Base-by-base conservation (phyloP, 35 echinoderm and acorn worm species). In the Lytechinus variegatus region DNA sequence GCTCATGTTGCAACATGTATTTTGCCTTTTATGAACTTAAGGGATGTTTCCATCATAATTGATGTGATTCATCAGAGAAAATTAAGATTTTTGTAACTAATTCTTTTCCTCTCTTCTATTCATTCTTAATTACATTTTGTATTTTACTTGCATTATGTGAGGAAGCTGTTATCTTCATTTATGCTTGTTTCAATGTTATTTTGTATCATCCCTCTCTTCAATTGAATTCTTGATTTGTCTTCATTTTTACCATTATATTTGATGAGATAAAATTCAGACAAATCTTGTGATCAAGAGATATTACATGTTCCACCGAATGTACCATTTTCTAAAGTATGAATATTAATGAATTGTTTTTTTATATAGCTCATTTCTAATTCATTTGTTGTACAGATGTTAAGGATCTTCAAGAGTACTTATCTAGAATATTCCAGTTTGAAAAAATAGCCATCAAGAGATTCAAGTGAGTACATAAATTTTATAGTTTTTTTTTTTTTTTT, bases 381-480 rank as follows among this genome's bases (percentile, higher is more conserved):
- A 27, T 33, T 90, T 54, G 9, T 21, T 44, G n/a, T 61, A 89
- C 61, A 97, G 97, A 91, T 95, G 57, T 52, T 10, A 95, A 95
- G 11, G 95, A 97, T 21, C 57, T 97, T 51, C 71, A 94, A 29
- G 88, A 95, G 53, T 97, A 97, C 58, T 89, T 97, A 10, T 56
- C 54, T 44, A 95, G 91, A 27, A 27, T 96, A 52, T 97, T 97
- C 94, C 56, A 96, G 91, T 97, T 97, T 97, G 96, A 96, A 61
- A 96, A 87, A 54, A 66, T 96, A 87, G 66, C 94, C 52, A 95
- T 97, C 14, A 97, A 97, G 86, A 95, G 93, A 97, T 97, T 96
- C 94, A 96, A 96, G 97, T 97, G 94, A 95, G 97, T 89, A 28
- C 5, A 19, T 27, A 27, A 56, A 12, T 9, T 88, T 79, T 79